Evolutionary conservation across 2,888 invertebrate genomes (phyloP).

Genomic region (Smittia aterrima): DNA sequence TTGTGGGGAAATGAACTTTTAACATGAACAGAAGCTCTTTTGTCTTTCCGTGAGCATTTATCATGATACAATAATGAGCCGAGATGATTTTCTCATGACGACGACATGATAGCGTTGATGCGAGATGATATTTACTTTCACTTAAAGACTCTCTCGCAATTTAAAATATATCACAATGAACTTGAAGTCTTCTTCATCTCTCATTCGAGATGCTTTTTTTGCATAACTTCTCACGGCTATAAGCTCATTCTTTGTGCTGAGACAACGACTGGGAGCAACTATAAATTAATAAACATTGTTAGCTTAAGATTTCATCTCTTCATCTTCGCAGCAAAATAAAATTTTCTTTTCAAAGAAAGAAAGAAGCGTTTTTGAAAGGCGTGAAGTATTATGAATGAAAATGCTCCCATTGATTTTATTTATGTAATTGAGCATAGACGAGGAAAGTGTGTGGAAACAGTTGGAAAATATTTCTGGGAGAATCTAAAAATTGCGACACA

Average conservation of each 20-base stretch:
- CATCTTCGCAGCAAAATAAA: too few relatives aligned
- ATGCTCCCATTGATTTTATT: too few relatives aligned
- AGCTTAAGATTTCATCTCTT: neutral
- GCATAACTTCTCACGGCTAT: constrained; percentile 38
- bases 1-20: constrained; percentile 29
- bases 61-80: constrained; percentile 38
- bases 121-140: constrained; percentile 22
- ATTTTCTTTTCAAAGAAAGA: neutral
- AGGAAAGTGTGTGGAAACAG: too few relatives aligned
- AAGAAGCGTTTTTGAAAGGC: neutral
- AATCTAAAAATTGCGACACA: too few relatives aligned
- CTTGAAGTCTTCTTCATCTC: constrained; percentile 27
- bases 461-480: too few relatives aligned
- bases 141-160: constrained; percentile 6
- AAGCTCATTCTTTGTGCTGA: constrained; percentile 14
- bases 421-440: too few relatives aligned
- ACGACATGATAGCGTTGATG: constrained; percentile 7
- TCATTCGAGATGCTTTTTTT: neutral
- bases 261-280: constrained; percentile 18
- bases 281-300: constrained; percentile 34
- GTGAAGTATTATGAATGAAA: too few relatives aligned
- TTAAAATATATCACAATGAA: constrained; percentile 33
- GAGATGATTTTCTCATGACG: constrained; percentile 35
- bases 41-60: constrained; percentile 16
- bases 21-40: constrained; percentile 12